Conservation (phyloP, 2,888 invertebrate genomes). For the Plemyria rubiginata region DNA sequence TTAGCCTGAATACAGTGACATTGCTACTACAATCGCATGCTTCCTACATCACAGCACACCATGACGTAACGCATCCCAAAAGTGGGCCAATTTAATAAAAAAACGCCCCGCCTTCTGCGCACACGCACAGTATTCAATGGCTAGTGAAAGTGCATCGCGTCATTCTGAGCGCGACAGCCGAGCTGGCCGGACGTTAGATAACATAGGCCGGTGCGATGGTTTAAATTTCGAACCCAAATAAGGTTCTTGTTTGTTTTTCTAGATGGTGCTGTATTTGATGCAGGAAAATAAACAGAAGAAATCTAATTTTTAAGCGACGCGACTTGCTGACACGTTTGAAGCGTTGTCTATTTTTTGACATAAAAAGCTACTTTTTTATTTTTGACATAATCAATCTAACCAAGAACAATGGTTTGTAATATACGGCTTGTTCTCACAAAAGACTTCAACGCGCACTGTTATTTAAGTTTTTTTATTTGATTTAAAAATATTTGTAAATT, state of each 20-base stretch:
- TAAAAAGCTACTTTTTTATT: too few relatives aligned
- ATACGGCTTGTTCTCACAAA: too few relatives aligned
- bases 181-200: constrained; percentile 31
- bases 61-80: constrained; percentile 76
- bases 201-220: constrained; percentile 10
- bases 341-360: too few relatives aligned
- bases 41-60: constrained; percentile 57
- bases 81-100: constrained; percentile 80
- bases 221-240: constrained; percentile 4
- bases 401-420: too few relatives aligned
- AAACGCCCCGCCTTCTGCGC: constrained; percentile 49
- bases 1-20: constrained; percentile 49
- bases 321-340: too few relatives aligned
- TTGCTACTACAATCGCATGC: constrained; percentile 56
- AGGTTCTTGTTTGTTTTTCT: not conserved
- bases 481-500: too few relatives aligned
- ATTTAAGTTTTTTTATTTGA: too few relatives aligned
- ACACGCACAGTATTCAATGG: constrained; percentile 42
- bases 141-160: constrained; percentile 65
- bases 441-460: too few relatives aligned
- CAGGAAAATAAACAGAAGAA: too few relatives aligned
- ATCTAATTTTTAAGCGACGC: too few relatives aligned
- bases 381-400: too few relatives aligned
- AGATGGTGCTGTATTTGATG: not conserved
- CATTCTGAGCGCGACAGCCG: constrained; percentile 23